A percentile compares a stretch with the other conserved stretches of the same genome.
These are phyloP conservation scores for Branchipolynoe longqiensis DNA, from an alignment of 2,888 invertebrate species.

Conservation along the genomic window DNA sequence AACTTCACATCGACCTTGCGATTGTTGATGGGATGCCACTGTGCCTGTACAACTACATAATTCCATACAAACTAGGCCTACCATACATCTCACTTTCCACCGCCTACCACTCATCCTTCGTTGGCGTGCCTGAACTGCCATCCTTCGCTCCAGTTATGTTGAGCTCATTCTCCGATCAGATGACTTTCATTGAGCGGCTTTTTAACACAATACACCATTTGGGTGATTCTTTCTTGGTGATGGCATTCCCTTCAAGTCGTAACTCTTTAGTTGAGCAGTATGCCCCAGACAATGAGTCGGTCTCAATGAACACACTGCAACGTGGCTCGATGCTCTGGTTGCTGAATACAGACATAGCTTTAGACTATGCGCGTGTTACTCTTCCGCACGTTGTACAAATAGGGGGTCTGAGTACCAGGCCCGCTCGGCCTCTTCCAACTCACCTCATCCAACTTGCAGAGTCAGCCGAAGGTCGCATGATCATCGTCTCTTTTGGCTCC, in stretches of 20 bases:
- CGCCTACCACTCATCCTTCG: neutral
- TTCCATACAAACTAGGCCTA: constrained; percentile 12
- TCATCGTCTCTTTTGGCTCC: constrained; percentile 41
- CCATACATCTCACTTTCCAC: neutral
- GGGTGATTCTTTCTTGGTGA: neutral
- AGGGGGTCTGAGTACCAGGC: constrained; percentile 12
- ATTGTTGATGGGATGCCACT: neutral
- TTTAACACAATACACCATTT: neutral
- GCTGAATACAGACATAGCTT: neutral
- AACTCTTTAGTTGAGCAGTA: neutral
- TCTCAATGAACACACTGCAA: neutral
- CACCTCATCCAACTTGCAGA: neutral
- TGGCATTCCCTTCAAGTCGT: neutral
- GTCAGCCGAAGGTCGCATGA: neutral
- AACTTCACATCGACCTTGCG: neutral
- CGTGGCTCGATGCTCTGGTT: constrained; percentile 39
- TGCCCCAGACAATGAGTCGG: constrained; percentile 7
- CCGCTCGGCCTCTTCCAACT: neutral
- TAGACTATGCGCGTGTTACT: constrained; percentile 9
- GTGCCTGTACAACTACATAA: constrained; percentile 15
- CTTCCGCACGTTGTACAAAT: constrained; percentile 18
- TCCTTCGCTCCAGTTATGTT: constrained; percentile 12
- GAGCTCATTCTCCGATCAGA: neutral
- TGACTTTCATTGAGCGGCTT: constrained; percentile 7
- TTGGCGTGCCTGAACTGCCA: constrained; percentile 7